Evolutionary conservation across 1,140 invertebrate genomes (phyloP).

Genomic region (Apis dorsata): DNA sequence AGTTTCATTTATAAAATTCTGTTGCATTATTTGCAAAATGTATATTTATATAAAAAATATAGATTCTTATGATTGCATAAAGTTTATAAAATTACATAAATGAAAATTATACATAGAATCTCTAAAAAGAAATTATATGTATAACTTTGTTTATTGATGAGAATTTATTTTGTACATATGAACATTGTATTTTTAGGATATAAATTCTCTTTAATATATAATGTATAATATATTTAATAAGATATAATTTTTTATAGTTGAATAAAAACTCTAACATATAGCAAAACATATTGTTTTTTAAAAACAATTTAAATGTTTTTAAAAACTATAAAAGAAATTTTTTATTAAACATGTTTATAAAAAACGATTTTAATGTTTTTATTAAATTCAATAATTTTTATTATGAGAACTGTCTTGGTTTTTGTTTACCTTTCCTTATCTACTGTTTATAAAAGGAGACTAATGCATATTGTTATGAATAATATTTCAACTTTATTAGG

Average conservation of each 20-base stretch:
- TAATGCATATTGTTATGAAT: slow-evolving; percentile 19
- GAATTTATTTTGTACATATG: slow-evolving; percentile 37
- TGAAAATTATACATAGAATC: slow-evolving; percentile 7
- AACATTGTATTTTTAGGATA: slow-evolving; percentile 7
- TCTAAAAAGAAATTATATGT: slow-evolving; percentile 8
- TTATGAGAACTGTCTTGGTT: background rate
- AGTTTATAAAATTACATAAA: slow-evolving; percentile 20
- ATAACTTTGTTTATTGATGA: slow-evolving; percentile 3
- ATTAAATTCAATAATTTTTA: slow-evolving; percentile 37
- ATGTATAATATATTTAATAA: slow-evolving; percentile 11
- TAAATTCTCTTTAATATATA: slow-evolving; percentile 4
- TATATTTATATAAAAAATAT: slow-evolving; percentile 27
- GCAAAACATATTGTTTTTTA: slow-evolving; percentile 21
- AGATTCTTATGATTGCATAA: background rate
- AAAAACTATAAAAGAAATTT: slow-evolving; percentile 13
- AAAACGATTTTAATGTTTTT: slow-evolving; percentile 26
- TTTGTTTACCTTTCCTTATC: background rate
- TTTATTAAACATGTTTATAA: slow-evolving; percentile 34
- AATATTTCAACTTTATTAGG: slow-evolving; percentile 40
- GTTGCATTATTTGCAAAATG: slow-evolving; percentile 20
- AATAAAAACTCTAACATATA: slow-evolving; percentile 1
- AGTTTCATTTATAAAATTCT: slow-evolving; percentile 20
- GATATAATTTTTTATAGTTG: slow-evolving; percentile 25
- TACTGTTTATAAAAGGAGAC: background rate
- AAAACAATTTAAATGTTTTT: slow-evolving; percentile 19